Base-by-base conservation (phyloP, 1,140 invertebrate genomes). In the Drosophila ironensis region DNA sequence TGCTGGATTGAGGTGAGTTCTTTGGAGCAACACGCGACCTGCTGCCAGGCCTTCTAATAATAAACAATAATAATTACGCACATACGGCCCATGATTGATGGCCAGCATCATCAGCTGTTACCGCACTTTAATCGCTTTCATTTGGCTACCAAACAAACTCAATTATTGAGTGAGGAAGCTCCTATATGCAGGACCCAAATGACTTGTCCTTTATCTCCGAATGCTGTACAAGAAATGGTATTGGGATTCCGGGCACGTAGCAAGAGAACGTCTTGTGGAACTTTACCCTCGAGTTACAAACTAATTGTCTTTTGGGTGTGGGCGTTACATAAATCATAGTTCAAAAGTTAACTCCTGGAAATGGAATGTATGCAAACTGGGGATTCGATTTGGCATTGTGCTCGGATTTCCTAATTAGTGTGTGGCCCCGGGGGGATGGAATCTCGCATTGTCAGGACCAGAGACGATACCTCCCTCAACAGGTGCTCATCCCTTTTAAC, bases 231-330 rank as follows among this genome's bases (percentile, higher is more conserved):
- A 25, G 30, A 20, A 30, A 33, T 63, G 19, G 16, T 25, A 54
- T n/a, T n/a, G n/a, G n/a, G 60, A 86, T 86, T 87, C 80, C 35
- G 61, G 59, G 71, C 80, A 86, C 80, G 80, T 86, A 86, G 63
- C 72, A 51, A 72, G 60, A 74, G 60, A 63, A 66, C 57, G 70
- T 71, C n/a, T 80, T 51, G 59, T 60, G 41, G 28, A 78, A 74
- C 54, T 86, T 69, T 59, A 33, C 44, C 30, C 37, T 48, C 22
- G 24, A 33, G 41, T 53, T 47, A 50, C 33, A 45, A 45, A 37
- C 56, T 75, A 80, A 78, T 73, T 78, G 75, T 68, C 75, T 78
- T 48, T 11, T 41, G 42, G 14, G 45, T 4, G 41, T 28, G 52
- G 37, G 44, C 44, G 33, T 71, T 56, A 71, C 78, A 84, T 86